Evolutionary conservation across 2,113 vertebrate genomes (phyloP), one percentile per base, ranked within the genome.

Genomic region (Vimba vimba): DNA sequence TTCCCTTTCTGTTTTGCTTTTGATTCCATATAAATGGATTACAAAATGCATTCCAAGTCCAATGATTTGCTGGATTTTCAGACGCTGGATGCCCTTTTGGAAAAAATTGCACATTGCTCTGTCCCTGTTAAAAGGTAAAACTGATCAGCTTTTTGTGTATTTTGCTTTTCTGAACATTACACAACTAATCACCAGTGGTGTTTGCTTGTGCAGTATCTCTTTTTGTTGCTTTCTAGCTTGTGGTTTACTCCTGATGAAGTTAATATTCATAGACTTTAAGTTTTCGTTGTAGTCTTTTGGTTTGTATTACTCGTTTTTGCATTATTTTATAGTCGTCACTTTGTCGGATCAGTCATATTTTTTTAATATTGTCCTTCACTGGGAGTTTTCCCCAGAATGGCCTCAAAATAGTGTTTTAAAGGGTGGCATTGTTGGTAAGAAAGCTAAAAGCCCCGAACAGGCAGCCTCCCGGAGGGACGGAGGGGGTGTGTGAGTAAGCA

Each of bases 61-160:
- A 95, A 95, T 47, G 92, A 95, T 95, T 93, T 95, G 90, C 91
- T 94, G 94, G 95, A 95, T 95, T 95, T 95, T 91, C 95, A 95
- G 90, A 95, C 94, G 92, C 90, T 95, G 94, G 95, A 95, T 88
- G 94, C 94, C 85, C 95, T 95, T 76, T 91, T 95, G 93, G 95
- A 95, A 94, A 95, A 95, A 93, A 95, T 95, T 90, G 94, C 95
- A 78, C 94, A 95, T 85, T 91, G 90, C 91, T 94, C 95, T 23
- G 93, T 95, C 89, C 94, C 95, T 85, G 92, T 95, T 84, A 95
- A 95, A 93, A 95, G 95, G 95, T 95, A 95, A 95, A 71, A 60
- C 89, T 92, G 87, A 52, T 60, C 6, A 23, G 60, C 87, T 36
- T 82, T 23, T 47, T n/a, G 5, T 84, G 30, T 84, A 50, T 60